Base-by-base conservation (phyloP, 2,113 vertebrate species). In the Rhinoptilus africanus region DNA sequence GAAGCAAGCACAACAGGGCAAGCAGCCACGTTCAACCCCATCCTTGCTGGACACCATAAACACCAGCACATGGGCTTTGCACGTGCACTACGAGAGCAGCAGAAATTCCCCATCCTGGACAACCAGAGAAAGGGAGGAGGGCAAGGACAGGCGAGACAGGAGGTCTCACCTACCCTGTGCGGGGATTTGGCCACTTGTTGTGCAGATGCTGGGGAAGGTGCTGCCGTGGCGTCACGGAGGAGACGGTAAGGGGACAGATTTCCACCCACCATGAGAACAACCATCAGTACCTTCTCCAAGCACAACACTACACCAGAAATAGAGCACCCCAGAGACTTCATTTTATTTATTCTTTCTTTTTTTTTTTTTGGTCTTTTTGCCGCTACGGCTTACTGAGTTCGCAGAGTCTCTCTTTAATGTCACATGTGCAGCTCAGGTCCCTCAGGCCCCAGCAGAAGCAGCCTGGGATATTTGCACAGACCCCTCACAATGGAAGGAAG, bases 401-500 rank as follows among this genome's bases (percentile, higher is more conserved):
- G 3, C 13, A 2, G 53, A 93, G 75, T 35, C 78, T 94, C 62
- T 89, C 93, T 93, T 84, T 86, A 91, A 92, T 72, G 88, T 96
- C 93, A 47, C 86, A 91, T 66, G 68, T 41, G 37, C 0, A 1
- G 86, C 88, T 94, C 68, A 91, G 76, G 86, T 96, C 97, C 93
- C 91, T 93, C 88, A 91, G 93, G 95, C 83, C 77, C 93, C 92
- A 48, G 69, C 77, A 92, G 79, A 50, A 57, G 92, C 63, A 69
- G 97, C 86, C 96, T 94, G 96, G 96, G 98, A 98, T 96, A 96
- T 97, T 97, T 97, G 96, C 97, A 95, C 93, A 82, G 94, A 71
- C 92, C 45, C 88, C 95, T 98, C 97, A 99, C 99, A 99, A 99
- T 99, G 97, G 98, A 98, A 99, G 99, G 99, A 99, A 99, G 98